phyloP scores from a whole-genome alignment of 2,888 invertebrate species.

The Megalurothrips usitatus region DNA sequence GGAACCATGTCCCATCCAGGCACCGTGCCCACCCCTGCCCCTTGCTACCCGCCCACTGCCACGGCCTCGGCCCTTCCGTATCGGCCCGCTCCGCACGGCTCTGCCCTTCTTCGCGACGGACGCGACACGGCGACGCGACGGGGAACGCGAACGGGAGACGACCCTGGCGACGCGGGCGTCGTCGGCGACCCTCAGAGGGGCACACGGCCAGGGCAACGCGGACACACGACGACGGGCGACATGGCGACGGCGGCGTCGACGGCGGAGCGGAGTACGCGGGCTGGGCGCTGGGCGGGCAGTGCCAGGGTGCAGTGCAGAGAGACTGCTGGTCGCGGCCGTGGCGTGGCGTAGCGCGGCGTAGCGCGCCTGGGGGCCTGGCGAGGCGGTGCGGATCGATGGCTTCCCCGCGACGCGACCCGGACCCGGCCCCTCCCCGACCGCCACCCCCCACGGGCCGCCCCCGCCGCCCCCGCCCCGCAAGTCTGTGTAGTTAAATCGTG shows the following conservation, averaged over 20 bases:
- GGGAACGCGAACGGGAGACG: not conserved
- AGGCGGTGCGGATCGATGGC: not conserved
- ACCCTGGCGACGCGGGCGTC: not conserved
- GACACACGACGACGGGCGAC: not conserved
- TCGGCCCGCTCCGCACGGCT: not conserved
- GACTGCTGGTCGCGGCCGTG: not conserved
- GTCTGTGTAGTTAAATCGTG: no score
- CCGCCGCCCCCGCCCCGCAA: no score
- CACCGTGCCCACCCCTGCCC: not conserved
- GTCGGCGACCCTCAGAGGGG: not conserved
- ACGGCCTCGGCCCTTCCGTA: not conserved
- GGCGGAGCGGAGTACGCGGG: not conserved
- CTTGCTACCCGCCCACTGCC: not conserved
- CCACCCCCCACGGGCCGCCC: not conserved
- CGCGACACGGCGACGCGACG: not conserved
- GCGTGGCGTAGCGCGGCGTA: no score
- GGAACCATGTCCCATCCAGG: slow-evolving; percentile 6
- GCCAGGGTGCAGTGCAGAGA: not conserved
- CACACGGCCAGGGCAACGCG: not conserved
- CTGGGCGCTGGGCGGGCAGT: not conserved
- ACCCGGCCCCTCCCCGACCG: not conserved
- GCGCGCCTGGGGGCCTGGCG: not conserved
- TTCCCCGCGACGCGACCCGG: not conserved
- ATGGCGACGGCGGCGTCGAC: not conserved
- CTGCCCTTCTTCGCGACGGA: not conserved